These are phyloP conservation scores for Sphaerodactylus townsendi DNA, from an alignment of 2,113 vertebrate species.

Conservation along the genomic window DNA sequence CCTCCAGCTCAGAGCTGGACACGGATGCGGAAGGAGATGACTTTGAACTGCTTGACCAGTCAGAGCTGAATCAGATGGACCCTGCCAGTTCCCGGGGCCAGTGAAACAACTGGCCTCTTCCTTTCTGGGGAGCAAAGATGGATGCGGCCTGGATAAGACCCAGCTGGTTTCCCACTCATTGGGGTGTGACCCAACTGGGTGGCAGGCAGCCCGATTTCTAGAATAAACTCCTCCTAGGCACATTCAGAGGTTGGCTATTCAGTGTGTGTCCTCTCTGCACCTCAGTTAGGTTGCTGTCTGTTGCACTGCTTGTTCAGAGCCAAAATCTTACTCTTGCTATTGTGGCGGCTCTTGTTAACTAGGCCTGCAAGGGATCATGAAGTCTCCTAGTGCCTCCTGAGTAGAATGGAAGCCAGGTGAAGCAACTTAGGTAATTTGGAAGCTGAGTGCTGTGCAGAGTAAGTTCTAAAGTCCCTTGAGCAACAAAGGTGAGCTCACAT, in stretches of 20 bases:
- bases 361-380: too few species aligned
- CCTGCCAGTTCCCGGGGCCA: slow-evolving; percentile 79
- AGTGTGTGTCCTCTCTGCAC: slow-evolving; percentile 28
- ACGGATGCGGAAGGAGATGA: slow-evolving; percentile 93
- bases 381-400: not conserved
- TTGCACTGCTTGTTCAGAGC: slow-evolving; percentile 39
- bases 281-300: slow-evolving; percentile 20
- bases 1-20: slow-evolving; percentile 92
- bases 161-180: slow-evolving; percentile 4
- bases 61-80: slow-evolving; percentile 94
- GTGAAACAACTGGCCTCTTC: slow-evolving; percentile 49
- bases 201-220: slow-evolving; percentile 47
- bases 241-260: not conserved
- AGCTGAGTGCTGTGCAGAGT: not conserved
- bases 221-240: slow-evolving; percentile 50
- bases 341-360: not conserved
- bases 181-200: slow-evolving; percentile 33
- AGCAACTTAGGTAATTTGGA: not conserved
- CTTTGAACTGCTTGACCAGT: slow-evolving; percentile 98
- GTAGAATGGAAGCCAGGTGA: not conserved
- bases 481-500: not conserved
- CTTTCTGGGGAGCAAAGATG: slow-evolving; percentile 7
- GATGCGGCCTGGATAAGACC: slow-evolving; percentile 41
- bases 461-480: not conserved
- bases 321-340: slow-evolving; percentile 11